phyloP scores from a whole-genome alignment of 2,113 vertebrate species.

The Trichechus manatus region DNA sequence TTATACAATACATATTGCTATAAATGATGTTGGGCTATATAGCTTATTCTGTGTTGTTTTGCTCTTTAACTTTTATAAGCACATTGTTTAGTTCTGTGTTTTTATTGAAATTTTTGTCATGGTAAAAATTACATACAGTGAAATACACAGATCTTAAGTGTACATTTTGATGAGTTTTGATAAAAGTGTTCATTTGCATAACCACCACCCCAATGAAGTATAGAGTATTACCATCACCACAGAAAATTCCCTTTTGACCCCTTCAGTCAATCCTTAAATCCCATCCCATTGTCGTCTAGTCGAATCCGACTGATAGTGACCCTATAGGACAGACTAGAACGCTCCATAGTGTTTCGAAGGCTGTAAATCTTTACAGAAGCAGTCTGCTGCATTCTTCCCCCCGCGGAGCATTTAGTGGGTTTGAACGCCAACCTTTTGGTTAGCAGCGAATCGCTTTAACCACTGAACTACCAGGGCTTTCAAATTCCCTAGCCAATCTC shows the following conservation, averaged over 20 bases:
- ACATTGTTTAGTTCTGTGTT: background rate
- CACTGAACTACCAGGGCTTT: background rate
- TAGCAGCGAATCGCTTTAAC: too few relatives aligned
- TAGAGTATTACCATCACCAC: background rate
- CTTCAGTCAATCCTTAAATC: background rate
- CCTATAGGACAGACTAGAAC: background rate
- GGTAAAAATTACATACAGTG: background rate
- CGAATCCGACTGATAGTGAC: background rate
- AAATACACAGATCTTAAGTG: constrained; percentile 1
- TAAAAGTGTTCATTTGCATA: background rate
- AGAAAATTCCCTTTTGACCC: background rate
- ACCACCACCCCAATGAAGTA: background rate
- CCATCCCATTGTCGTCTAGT: background rate
- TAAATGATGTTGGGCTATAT: background rate
- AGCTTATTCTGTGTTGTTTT: background rate
- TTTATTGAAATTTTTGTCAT: background rate
- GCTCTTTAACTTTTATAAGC: background rate
- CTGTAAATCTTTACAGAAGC: background rate
- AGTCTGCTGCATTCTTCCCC: too few relatives aligned
- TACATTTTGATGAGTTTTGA: constrained; percentile 25
- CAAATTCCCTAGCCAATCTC: too few relatives aligned
- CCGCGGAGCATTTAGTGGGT: background rate
- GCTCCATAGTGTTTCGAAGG: background rate
- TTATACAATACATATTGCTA: background rate
- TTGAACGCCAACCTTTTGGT: background rate